Base-by-base conservation (phyloP, 1,140 invertebrate species). In the Halictus rubicundus region DNA sequence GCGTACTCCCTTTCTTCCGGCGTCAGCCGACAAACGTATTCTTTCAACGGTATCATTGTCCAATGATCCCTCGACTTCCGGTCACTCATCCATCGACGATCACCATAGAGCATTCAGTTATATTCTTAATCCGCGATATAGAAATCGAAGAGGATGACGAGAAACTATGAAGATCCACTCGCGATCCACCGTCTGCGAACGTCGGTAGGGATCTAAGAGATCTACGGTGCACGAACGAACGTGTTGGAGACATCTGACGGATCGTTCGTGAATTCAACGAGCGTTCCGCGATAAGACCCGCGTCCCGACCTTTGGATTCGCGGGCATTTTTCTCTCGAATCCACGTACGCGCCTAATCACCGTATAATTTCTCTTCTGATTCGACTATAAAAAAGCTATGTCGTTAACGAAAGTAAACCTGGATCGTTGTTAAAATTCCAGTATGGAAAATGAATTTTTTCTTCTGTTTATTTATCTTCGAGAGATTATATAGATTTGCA, bases 1-100 rank as follows among this genome's bases (percentile, higher is more conserved):
- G 85, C 88, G 57, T 89, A 92, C 37, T 71, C 85, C 21, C 76
- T 87, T 46, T 92, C 84, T 46, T 88, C 85, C 37, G 75, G 66
- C 19, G 90, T 72, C n/a, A 89, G 39, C 57, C 76, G 57, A 49
- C 74, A 83, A 5, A 59, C 61, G 39, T 79, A 72, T 23, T 75
- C 54, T 12, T 54, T 57, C n/a, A 9, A 46, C 10, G 59, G 27
- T 1, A 49, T 37, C 81, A 80, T 82, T 9, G 16, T 61, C 7
- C 5, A 9, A 16, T 9, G 25, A n/a, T n/a, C 52, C 23, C n/a
- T 46, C 25, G 37, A 57, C 21, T 59, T 32, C 63, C 9, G 0
- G 60, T 42, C 32, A 71, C 42, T n/a, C 6, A n/a, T 54, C n/a
- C 9, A 16, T 25, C 6, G n/a, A 10, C 1, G 0, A 16, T 39